Conservation (phyloP, 2,113 vertebrate species). For the Amazona guildingii region DNA sequence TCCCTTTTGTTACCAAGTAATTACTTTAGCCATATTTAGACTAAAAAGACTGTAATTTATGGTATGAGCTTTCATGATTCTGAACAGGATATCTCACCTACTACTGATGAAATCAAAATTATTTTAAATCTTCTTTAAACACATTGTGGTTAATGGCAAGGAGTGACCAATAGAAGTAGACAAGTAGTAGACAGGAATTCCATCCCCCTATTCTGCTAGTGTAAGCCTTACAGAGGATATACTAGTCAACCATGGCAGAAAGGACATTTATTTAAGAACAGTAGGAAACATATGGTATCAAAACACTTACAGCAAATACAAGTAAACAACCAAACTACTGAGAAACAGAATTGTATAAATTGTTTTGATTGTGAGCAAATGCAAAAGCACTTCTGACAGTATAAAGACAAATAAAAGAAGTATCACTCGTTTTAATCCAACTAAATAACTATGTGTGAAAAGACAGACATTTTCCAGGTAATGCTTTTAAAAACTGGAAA, state of each 20-base stretch:
- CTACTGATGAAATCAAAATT: not conserved
- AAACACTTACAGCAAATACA: not conserved
- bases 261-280: not conserved
- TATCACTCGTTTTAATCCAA: not conserved
- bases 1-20: not conserved
- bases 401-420: not conserved
- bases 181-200: not conserved
- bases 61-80: not conserved
- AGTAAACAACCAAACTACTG: not conserved
- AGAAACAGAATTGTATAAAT: not conserved
- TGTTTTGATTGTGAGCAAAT: not conserved
- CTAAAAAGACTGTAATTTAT: not conserved
- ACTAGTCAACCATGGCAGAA: not conserved
- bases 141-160: not conserved
- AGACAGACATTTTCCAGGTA: not conserved
- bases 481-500: conserved; percentile 1
- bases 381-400: not conserved
- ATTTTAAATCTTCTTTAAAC: not conserved
- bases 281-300: not conserved
- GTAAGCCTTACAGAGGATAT: not conserved
- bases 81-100: not conserved
- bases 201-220: not conserved
- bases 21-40: not conserved
- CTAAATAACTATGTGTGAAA: not conserved
- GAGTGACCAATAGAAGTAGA: not conserved